phyloP scores from a whole-genome alignment of 1,140 invertebrate genomes.

The Drosophila pectinifera region DNA sequence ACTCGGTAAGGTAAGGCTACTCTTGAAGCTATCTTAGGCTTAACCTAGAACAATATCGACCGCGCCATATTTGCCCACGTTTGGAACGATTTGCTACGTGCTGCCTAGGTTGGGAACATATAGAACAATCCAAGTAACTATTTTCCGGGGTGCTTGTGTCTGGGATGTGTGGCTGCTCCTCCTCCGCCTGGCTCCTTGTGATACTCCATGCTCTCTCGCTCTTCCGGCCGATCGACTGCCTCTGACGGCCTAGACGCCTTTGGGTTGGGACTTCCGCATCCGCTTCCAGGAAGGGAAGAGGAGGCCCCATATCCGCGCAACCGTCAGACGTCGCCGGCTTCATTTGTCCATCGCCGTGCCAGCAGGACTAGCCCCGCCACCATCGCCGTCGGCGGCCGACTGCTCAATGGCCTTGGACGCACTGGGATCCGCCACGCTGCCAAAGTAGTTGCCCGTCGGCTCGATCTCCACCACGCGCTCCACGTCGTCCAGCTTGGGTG shows the following conservation, averaged over 20 bases:
- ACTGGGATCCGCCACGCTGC: constrained; percentile 69
- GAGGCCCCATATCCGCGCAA: constrained; percentile 46
- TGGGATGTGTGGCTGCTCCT: constrained; percentile 19
- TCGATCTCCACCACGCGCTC: constrained; percentile 79
- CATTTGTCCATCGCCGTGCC: constrained; percentile 70
- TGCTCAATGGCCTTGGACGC: constrained; percentile 73
- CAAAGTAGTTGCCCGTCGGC: constrained; percentile 77
- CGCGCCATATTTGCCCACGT: constrained; percentile 71
- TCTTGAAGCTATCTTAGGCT: constrained; percentile 49
- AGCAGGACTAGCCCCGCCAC: constrained; percentile 62
- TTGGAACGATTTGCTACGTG: constrained; percentile 68
- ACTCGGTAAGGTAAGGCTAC: constrained; percentile 22
- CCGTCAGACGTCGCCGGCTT: constrained; percentile 78
- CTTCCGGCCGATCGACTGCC: constrained; percentile 54
- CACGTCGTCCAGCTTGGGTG: constrained; percentile 79
- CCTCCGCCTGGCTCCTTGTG: not conserved
- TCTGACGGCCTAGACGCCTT: constrained; percentile 70
- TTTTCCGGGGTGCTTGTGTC: constrained; percentile 17
- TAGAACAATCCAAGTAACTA: constrained; percentile 55
- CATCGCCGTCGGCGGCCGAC: constrained; percentile 32
- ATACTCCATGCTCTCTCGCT: constrained; percentile 1
- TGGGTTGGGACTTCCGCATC: constrained; percentile 31
- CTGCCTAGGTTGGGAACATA: constrained; percentile 48
- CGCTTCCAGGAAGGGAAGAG: constrained; percentile 41
- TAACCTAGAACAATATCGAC: constrained; percentile 31